These are phyloP conservation scores for Tetragnatha montana DNA, from an alignment of 2,888 invertebrate species.

Conservation along the genomic window DNA sequence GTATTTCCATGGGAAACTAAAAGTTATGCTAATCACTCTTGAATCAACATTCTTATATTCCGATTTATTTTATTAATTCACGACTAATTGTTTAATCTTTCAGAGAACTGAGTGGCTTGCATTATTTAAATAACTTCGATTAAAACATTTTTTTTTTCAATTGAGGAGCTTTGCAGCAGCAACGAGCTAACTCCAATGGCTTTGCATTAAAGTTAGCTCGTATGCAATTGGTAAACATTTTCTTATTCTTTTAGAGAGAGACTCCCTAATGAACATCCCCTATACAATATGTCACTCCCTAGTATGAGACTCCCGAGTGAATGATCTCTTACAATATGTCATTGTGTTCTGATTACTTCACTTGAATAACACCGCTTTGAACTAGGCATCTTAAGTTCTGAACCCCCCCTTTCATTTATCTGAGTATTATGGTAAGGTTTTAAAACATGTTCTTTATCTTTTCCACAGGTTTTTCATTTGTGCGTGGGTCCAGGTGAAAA, in stretches of 20 bases:
- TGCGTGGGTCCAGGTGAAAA: slow-evolving; percentile 55
- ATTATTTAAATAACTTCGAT: too few species aligned
- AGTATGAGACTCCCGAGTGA: too few species aligned
- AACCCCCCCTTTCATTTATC: too few species aligned
- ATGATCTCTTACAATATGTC: neutral
- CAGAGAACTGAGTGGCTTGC: too few species aligned
- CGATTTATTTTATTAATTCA: too few species aligned
- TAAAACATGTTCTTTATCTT: neutral
- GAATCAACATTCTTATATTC: too few species aligned
- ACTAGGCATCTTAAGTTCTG: neutral
- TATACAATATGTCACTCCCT: too few species aligned
- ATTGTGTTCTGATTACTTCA: neutral
- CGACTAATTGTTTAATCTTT: too few species aligned
- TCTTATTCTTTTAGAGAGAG: neutral
- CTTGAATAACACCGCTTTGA: neutral
- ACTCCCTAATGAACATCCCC: too few species aligned
- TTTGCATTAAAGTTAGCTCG: neutral
- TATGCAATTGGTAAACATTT: neutral
- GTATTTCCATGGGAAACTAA: too few species aligned
- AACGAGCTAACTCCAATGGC: neutral
- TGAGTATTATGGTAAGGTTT: too few species aligned
- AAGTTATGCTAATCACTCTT: too few species aligned
- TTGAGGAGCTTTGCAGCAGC: neutral
- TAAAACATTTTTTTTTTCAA: neutral
- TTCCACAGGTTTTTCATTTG: slow-evolving; percentile 59